phyloP scores from a whole-genome alignment of 2,888 invertebrate genomes.

The Ceratothoa steindachneri region DNA sequence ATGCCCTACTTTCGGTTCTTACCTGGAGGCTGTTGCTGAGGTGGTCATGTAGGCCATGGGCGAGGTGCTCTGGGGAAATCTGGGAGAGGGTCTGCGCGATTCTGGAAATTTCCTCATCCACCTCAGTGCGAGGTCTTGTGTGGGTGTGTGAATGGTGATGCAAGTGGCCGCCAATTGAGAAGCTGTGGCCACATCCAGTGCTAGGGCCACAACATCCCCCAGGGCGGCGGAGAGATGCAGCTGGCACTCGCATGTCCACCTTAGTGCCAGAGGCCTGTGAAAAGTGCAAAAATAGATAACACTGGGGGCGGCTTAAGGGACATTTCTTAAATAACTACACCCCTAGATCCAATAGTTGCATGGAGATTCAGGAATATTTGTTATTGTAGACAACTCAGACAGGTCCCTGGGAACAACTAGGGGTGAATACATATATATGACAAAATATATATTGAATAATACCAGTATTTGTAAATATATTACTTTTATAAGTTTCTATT shows the following conservation, averaged over 20 bases:
- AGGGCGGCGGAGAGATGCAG: slow-evolving; percentile 29
- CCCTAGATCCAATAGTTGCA: no score
- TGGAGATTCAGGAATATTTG: no score
- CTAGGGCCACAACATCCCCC: slow-evolving; percentile 23
- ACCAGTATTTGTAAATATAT: background rate
- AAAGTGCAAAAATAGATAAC: no score
- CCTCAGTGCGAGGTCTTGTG: slow-evolving; percentile 6
- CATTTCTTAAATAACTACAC: no score
- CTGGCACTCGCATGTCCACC: slow-evolving; percentile 37
- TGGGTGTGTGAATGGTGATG: slow-evolving; percentile 1
- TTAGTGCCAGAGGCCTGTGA: slow-evolving; percentile 16
- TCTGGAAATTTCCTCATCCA: slow-evolving; percentile 40
- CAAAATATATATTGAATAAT: background rate
- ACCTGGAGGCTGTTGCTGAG: slow-evolving; percentile 37
- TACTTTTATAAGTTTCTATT: background rate
- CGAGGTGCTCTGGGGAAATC: slow-evolving; percentile 30
- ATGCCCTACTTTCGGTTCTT: no score
- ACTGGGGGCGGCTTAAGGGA: no score
- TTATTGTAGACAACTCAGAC: no score
- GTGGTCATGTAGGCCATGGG: slow-evolving; percentile 32
- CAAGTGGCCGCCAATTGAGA: background rate
- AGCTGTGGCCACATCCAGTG: slow-evolving; percentile 16
- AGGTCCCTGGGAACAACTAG: no score
- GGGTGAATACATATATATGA: background rate
- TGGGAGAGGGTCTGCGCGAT: slow-evolving; percentile 43